phyloP scores from a whole-genome alignment of 2,888 invertebrate genomes.

The Sepiola atlantica region DNA sequence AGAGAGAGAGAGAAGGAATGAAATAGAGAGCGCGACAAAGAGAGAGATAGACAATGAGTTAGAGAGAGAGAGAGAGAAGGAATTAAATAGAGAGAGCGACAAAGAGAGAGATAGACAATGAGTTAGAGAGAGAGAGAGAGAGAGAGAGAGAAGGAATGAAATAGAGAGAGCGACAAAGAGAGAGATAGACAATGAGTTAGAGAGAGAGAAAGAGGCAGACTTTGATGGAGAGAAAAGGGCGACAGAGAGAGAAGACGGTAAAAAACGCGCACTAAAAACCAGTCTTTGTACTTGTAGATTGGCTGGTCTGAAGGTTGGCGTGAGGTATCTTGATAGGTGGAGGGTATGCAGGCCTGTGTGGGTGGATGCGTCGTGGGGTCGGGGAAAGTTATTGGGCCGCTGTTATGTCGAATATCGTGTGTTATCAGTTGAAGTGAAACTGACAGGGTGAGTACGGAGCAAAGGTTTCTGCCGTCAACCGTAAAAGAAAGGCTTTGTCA shows the following conservation, averaged over 20 bases:
- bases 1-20: not conserved
- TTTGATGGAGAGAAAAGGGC: not conserved
- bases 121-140: too few species aligned
- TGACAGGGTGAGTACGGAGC: constrained; percentile 8
- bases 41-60: not conserved
- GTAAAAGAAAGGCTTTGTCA: constrained; percentile 32
- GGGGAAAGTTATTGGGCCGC: not conserved
- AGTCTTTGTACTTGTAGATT: not conserved
- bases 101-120: too few species aligned
- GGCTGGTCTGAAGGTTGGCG: not conserved
- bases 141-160: not conserved
- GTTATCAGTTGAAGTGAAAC: constrained; percentile 32
- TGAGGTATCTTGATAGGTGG: not conserved
- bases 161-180: not conserved
- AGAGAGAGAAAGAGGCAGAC: not conserved
- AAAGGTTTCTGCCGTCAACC: constrained; percentile 32
- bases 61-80: not conserved
- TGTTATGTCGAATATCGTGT: constrained; percentile 20
- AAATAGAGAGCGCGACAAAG: not conserved
- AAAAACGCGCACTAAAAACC: not conserved
- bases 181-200: not conserved
- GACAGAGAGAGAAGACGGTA: too few species aligned
- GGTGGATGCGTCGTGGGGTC: not conserved
- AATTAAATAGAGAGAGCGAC: not conserved
- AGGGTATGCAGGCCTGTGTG: not conserved